Evolutionary conservation across 2,888 invertebrate species (phyloP), one percentile per base, ranked within the genome.

Genomic region (Resseliella maxima): DNA sequence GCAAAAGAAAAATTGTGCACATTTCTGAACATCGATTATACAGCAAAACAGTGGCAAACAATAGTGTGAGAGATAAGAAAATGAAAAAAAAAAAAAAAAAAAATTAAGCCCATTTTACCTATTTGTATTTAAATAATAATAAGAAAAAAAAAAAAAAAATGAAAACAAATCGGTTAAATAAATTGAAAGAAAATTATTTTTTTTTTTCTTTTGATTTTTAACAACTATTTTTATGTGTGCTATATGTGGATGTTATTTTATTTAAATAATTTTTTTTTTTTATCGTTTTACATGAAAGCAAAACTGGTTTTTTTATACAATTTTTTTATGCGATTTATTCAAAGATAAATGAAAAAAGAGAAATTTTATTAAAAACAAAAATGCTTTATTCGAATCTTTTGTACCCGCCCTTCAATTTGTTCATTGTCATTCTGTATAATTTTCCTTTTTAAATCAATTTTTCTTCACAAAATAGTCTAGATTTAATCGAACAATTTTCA

Each of bases 81-180:
- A n/a, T n/a, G n/a, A n/a, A n/a, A n/a, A n/a, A n/a, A n/a, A n/a
- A n/a, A n/a, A n/a, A n/a, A n/a, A n/a, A n/a, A n/a, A n/a, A n/a
- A 59, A 59, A n/a, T 18, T 2, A 59, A 72, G 72, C 72, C 72
- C 72, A 72, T 72, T 72, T 72, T 72, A 72, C 31, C 72, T 72
- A 72, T 72, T 72, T 72, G 72, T 72, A 72, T 59, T 41, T n/a
- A 59, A 24, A 59, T 72, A 3, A 50, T 6, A 8, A 18, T 50
- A 50, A 50, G 46, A 15, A 24, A 59, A 1, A 59, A 59, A 50
- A 50, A 6, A 50, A 59, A n/a, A n/a, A 6, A 1, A 59, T 59
- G 21, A 12, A 50, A 21, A 50, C 50, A 21, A 41, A 41, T 41
- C 41, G 5, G 12, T 8, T 41, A 8, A 41, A 41, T 41, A 2